phyloP scores from a whole-genome alignment of 1,140 invertebrate species.

The Zaprionus gabonicus region DNA sequence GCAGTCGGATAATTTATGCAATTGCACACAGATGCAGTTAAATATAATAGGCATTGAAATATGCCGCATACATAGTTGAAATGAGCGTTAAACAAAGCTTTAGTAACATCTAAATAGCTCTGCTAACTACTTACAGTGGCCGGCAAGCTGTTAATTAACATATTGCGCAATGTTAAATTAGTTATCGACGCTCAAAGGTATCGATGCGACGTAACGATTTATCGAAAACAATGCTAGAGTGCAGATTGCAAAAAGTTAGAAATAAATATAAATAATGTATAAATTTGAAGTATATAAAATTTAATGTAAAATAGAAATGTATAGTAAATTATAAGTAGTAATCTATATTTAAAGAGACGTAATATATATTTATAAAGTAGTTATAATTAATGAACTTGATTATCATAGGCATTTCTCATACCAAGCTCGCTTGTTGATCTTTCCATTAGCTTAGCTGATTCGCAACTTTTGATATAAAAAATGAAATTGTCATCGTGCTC shows the following conservation, averaged over 20 bases:
- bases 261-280: background rate
- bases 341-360: background rate
- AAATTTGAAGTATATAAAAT: too few species aligned
- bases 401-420: background rate
- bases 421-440: slow-evolving; percentile 16
- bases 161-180: background rate
- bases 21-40: slow-evolving; percentile 44
- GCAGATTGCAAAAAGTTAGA: too few species aligned
- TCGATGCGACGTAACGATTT: background rate
- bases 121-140: background rate
- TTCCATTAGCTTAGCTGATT: slow-evolving; percentile 32
- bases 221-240: background rate
- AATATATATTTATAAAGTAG: background rate
- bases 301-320: background rate
- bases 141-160: background rate
- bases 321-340: too few species aligned
- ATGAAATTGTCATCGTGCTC: slow-evolving; percentile 64
- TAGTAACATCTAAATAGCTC: background rate
- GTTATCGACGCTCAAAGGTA: background rate
- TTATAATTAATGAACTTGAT: background rate
- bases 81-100: slow-evolving; percentile 26
- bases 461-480: slow-evolving; percentile 74
- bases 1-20: slow-evolving; percentile 34
- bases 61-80: slow-evolving; percentile 31
- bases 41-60: slow-evolving; percentile 27